phyloP scores from a whole-genome alignment of 2,888 invertebrate species.

The Bombyx huttoni region DNA sequence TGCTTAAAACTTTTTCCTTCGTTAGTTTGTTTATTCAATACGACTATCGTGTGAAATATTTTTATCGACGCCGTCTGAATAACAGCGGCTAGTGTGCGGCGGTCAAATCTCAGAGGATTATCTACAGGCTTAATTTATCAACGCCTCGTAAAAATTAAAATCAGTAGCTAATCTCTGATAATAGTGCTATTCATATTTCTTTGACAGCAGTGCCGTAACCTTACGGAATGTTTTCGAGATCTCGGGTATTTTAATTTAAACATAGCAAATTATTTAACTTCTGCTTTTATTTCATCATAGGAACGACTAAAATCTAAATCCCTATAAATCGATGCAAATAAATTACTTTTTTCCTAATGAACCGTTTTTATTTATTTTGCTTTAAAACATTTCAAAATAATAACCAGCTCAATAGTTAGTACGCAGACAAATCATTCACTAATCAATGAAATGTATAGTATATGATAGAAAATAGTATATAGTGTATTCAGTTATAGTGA shows the following conservation, averaged over 20 bases:
- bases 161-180: neutral
- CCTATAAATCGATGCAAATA: no score
- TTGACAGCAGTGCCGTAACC: constrained; percentile 5
- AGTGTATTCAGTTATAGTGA: no score
- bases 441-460: no score
- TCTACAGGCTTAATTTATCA: constrained; percentile 32
- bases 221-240: neutral
- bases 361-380: no score
- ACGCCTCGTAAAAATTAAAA: constrained; percentile 22
- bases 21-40: constrained; percentile 49
- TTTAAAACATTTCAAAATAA: no score
- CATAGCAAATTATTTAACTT: no score
- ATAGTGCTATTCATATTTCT: constrained; percentile 14
- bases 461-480: no score
- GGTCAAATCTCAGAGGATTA: constrained; percentile 12
- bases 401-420: no score
- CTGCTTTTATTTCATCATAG: no score
- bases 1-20: constrained; percentile 40
- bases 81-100: neutral
- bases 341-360: no score
- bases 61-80: constrained; percentile 14
- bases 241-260: neutral
- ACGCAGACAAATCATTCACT: no score
- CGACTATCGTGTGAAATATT: constrained; percentile 41
- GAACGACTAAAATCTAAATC: no score